Conservation (phyloP, 2,113 vertebrate species). For the Hystrix cristata region DNA sequence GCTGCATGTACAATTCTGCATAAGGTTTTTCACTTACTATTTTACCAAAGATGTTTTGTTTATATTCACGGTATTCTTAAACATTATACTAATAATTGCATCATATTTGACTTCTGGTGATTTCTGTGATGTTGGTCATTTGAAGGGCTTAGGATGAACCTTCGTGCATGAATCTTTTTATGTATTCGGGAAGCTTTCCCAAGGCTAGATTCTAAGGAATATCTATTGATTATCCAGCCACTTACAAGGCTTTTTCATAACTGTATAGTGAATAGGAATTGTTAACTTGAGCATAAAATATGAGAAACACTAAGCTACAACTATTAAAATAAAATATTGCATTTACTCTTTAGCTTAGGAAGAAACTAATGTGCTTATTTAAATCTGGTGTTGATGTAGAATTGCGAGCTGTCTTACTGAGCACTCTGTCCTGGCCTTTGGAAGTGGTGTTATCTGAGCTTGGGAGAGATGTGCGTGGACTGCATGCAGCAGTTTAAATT, state of each 20-base stretch:
- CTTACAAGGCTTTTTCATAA: conserved; percentile 28
- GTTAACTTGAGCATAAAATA: background rate
- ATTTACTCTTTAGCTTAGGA: conserved; percentile 51
- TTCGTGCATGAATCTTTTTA: background rate
- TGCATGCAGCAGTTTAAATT: background rate
- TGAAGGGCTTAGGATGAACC: background rate
- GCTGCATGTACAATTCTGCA: background rate
- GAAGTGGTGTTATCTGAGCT: background rate
- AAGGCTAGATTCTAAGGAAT: background rate
- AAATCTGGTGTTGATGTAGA: background rate
- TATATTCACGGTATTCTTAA: background rate
- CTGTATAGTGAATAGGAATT: conserved; percentile 57
- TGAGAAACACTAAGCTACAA: background rate
- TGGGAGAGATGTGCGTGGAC: background rate
- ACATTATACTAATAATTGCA: background rate
- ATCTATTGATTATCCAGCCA: background rate
- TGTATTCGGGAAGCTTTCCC: background rate
- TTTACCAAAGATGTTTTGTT: background rate
- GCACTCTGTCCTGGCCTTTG: background rate
- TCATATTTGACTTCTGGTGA: background rate
- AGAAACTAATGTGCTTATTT: background rate
- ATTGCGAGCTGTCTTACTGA: background rate
- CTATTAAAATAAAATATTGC: background rate
- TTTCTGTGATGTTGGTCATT: background rate
- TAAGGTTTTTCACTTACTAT: background rate